Evolutionary conservation across 2,113 vertebrate genomes (phyloP), one percentile per base, ranked within the genome.

Genomic region (Cromileptes altivelis): DNA sequence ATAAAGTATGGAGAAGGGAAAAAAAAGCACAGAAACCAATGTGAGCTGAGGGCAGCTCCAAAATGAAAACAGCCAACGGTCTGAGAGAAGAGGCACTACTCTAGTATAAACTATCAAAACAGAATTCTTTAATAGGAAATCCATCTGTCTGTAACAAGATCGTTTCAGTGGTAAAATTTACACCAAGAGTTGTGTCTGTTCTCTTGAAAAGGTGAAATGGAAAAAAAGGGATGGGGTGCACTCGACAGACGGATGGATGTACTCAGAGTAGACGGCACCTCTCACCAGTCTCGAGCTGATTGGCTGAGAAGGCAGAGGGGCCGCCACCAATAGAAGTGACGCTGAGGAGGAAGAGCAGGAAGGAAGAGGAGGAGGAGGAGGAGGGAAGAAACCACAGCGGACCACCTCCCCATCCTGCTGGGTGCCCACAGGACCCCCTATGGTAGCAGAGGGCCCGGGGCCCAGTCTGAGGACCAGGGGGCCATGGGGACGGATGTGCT

Each of bases 251-350:
- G 52, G 63, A 61, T 83, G 69, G 72, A 82, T 23, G 72, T 61
- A 80, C 23, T 74, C 71, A 85, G 82, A 89, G 75, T 71, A 91
- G 94, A 88, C 90, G 87, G 90, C 81, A 88, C 93, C 94, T 93
- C 95, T 95, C 94, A 96, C 95, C 95, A 94, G 92, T 94, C 94
- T 96, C 91, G 91, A 94, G 94, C 91, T 89, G 93, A 92, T 92
- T 90, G 91, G 87, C 92, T 88, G 89, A 93, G 92, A 93, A 86
- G 88, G 92, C 91, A 95, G 94, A 91, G 94, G 93, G 89, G 94
- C 93, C 79, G 89, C 91, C 83, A 93, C 93, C 90, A 93, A 88
- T 47, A 92, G 90, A 80, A 91, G 91, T 78, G 91, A 89, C 45
- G 89, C 80, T 78, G 89, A 85, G 89, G 89, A 94, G 80, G 90